These are phyloP conservation scores for Whitmania pigra DNA, from an alignment of 1,140 invertebrate genomes.

Conservation along the genomic window DNA sequence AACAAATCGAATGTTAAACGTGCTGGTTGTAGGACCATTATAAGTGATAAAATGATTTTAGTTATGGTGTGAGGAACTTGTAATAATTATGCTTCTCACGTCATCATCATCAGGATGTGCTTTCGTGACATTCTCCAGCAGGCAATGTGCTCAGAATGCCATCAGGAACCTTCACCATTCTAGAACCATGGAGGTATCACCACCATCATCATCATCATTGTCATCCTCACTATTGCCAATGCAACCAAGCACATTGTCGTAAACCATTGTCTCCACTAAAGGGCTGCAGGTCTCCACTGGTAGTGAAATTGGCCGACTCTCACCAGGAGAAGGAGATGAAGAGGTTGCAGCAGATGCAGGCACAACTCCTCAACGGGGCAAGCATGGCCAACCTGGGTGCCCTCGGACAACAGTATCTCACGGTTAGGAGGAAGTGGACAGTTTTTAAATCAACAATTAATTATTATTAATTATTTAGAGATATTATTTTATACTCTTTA, in stretches of 20 bases:
- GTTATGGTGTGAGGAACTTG: no score
- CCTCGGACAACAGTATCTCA: slow-evolving; percentile 13
- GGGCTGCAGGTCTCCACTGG: slow-evolving; percentile 94
- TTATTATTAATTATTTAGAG: no score
- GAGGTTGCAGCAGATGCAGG: slow-evolving; percentile 80
- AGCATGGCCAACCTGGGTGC: slow-evolving; percentile 16
- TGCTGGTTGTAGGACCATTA: no score
- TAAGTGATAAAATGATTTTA: no score
- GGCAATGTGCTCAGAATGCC: slow-evolving; percentile 89
- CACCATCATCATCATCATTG: no score
- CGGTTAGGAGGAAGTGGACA: background rate
- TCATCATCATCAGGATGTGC: slow-evolving; percentile 69
- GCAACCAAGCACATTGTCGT: background rate
- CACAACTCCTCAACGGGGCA: slow-evolving; percentile 21
- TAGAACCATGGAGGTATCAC: slow-evolving; percentile 91
- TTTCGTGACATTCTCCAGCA: slow-evolving; percentile 93
- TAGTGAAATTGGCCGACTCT: slow-evolving; percentile 98
- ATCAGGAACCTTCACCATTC: slow-evolving; percentile 95
- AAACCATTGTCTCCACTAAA: slow-evolving; percentile 22
- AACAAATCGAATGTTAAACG: no score
- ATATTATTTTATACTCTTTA: no score
- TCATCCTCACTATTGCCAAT: no score
- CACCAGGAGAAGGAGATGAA: slow-evolving; percentile 96
- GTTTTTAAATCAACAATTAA: no score
- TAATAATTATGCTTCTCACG: no score